Base-by-base conservation (phyloP, 2,797 vertebrate genomes). In the Ispidina lecontei region DNA sequence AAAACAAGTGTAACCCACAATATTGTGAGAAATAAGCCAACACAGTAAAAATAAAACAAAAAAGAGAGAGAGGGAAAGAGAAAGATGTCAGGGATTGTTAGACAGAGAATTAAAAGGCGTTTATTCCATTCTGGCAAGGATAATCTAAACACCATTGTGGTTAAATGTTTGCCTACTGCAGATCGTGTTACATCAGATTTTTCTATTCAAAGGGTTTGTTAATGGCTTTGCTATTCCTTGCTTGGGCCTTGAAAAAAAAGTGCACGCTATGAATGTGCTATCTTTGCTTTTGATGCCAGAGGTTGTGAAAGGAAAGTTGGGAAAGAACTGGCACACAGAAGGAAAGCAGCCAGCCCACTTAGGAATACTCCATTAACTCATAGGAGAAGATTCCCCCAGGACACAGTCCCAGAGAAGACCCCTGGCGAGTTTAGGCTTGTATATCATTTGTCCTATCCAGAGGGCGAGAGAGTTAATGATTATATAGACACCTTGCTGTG, bases 401-500 rank as follows among this genome's bases (percentile, higher is more conserved):
- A 94, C 79, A 56, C 92, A 94, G 95, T 94, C 89, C 94, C 96
- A 96, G 84, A 89, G 95, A 92, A 91, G 90, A 93, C 91, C 92
- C 94, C 95, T 95, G 83, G 93, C 17, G 92, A 96, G 94, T 94
- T 87, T 82, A 95, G 89, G 95, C 95, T 95, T 94, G 94, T 95
- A 91, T 95, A 87, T 91, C 95, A 95, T 91, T 93, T 96, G 89
- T 90, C 90, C 94, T 89, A 87, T 95, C 94, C 91, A 96, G 95
- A 96, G 90, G 92, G 94, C 65, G 54, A 96, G 84, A 87, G 94
- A 97, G 96, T 92, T 95, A 97, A 97, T 96, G 96, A 97, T 93
- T 96, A 91, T 90, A 94, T 76, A 95, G 96, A 93, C 73, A 94
- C 89, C 93, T 95, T 92, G 90, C 92, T 93, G 84, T 94, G 91